Base-by-base conservation (phyloP, 2,113 vertebrate genomes). In the Anoplopoma fimbria region DNA sequence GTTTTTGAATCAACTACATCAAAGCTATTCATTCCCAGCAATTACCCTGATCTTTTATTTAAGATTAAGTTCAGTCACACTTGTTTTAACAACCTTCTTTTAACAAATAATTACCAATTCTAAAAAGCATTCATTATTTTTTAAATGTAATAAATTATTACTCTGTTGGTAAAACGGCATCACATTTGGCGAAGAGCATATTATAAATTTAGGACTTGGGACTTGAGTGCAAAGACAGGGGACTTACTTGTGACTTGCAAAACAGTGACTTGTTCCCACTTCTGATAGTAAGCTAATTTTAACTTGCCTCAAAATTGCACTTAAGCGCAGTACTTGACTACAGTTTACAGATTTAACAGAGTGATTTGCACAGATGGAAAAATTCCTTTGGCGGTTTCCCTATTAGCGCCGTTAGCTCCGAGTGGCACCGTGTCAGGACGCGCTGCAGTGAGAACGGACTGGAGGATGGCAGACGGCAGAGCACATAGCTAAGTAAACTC, bases 401-500 rank as follows among this genome's bases (percentile, higher is more conserved):
- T 87, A 87, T 93, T 88, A 89, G 69, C 9, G 8, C 53, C 34
- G 75, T 88, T 84, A 83, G 72, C 74, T 62, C n/a, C 33, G 49
- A 84, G 42, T 45, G 42, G 31, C 34, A 13, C 45, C 33, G 49
- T 61, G 72, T 60, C 2, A 61, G 75, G 75, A 63, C 12, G 21
- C 4, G 34, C 12, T 63, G 53, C 60, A 76, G 61, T 81, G 19
- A n/a, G 58, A 77, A 40, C 45, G 23, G 69, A 80, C 49, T 19
- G 34, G 49, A 61, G 25, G 55, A 83, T 42, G 47, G 33, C 74
- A 85, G 79, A 64, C 58, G 21, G 73, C 71, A 62, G 42, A 42
- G 71, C 81, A 82, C 86, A 82, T 49, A 79, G 55, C 84, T 72
- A 60, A 84, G 85, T 83, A 91, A 91, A 87, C 79, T 81, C 75